Base-by-base conservation (phyloP, 2,113 vertebrate genomes). In the Paramormyrops kingsleyae region DNA sequence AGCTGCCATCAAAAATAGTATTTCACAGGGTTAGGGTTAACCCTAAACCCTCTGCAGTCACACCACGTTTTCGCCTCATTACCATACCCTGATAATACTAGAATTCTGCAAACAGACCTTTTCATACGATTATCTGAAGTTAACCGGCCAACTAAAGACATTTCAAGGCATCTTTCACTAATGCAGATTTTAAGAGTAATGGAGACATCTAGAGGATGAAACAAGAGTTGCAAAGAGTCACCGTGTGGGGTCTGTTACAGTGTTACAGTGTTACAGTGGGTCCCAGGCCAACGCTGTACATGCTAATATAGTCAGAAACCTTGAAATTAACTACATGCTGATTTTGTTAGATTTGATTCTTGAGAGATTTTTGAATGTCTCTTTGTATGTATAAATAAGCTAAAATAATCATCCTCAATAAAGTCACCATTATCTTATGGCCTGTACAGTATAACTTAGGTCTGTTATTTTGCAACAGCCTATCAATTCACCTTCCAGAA, bases 201-300 rank as follows among this genome's bases (percentile, higher is more conserved):
- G 15, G 31, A 24, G 89, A 88, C 87, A 49, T 88, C 89, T 88
- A 88, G 86, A 83, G 89, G 89, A 83, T 10, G 10, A 87, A 13
- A 88, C 62, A 31, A 49, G 6, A 42, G 53, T 46, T 83, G 77
- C 74, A 83, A 31, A 31, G 27, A 70, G 62, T 70, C 62, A 4
- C n/a, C 62, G 62, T 27, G n/a, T 70, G 62, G 3, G 62, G 62
- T 70, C 62, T 70, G n/a, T 70, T 31, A 31, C 10, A 31, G 10
- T 27, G 62, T n/a, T n/a, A n/a, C n/a, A n/a, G n/a, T 70, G n/a
- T 70, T 31, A 31, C 10, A 31, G 10, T 27, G 62, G 10, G 27
- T 70, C n/a, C 62, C 62, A 42, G 5, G 15, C 74, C 74, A 80
- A 42, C 1, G 1, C 15, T 6, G 35, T 39, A 19, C 2, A 80